Evolutionary conservation across 2,113 vertebrate genomes (phyloP).

Genomic region (Lipophrys pholis): DNA sequence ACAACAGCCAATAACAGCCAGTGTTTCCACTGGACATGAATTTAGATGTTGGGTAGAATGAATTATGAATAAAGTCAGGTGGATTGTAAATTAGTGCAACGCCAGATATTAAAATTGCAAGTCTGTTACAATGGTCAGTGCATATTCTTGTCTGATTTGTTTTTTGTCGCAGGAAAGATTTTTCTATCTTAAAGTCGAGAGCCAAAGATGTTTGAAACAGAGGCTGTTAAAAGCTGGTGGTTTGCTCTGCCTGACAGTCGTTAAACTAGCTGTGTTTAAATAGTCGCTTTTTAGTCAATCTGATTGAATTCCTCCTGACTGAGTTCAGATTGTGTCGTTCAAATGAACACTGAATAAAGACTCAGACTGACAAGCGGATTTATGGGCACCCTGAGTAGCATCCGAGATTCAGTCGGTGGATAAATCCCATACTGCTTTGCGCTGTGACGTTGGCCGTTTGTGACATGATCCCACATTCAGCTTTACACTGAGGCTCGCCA

Average conservation of each 20-base stretch:
- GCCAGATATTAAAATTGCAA: background rate
- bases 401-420: no score
- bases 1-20: constrained; percentile 50
- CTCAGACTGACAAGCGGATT: no score
- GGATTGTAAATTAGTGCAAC: background rate
- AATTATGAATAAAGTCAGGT: constrained; percentile 64
- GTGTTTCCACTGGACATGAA: constrained; percentile 24
- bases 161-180: background rate
- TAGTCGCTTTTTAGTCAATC: no score
- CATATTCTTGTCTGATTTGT: background rate
- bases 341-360: no score
- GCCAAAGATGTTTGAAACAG: constrained; percentile 9
- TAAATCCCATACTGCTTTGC: no score
- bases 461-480: no score
- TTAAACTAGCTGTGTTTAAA: no score
- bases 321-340: no score
- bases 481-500: no score
- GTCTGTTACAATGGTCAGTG: background rate
- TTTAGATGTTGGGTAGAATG: constrained; percentile 14
- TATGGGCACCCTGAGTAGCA: no score
- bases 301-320: no score
- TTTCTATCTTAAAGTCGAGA: background rate
- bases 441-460: no score
- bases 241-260: constrained; percentile 42
- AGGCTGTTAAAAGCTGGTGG: constrained; percentile 55